Base-by-base conservation (phyloP, 2,888 invertebrate genomes). In the Charanyca ferruginea region DNA sequence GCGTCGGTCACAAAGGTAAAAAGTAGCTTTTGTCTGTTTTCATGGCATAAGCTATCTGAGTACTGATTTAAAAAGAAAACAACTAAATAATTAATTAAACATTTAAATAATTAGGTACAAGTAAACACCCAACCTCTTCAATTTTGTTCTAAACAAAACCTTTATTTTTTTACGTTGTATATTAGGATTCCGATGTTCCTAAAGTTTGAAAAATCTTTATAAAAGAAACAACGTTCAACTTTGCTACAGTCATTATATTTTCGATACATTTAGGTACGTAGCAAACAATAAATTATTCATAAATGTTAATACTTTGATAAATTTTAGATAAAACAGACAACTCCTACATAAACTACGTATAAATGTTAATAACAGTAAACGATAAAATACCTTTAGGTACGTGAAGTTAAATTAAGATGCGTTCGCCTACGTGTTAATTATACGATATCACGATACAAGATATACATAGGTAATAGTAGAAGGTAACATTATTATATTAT, bases 321-420 rank as follows among this genome's bases (percentile, higher is more conserved):
- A 47, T 52, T 61, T 23, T n/a, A n/a, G 25, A 42, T 58, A 57
- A 63, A 71, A 64, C 66, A 72, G 58, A 68, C 55, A 74, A 62
- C 49, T 59, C 47, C 45, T 42, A 52, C 48, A 64, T 74, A 57
- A 61, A 64, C 66, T 63, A 66, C n/a, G n/a, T n/a, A n/a, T 61
- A 45, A 71, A 67, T 41, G n/a, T 53, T 57, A 62, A 25, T 72
- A 77, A 72, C 66, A 75, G 35, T 72, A 47, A 55, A 61, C 45
- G 11, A 52, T 59, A 48, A 61, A 68, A 74, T 59, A 74, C 58
- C 54, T 62, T 59, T 76, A 77, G 65, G 59, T 72, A 59, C 18
- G 55, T 68, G 49, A 18, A 72, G 60, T 41, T 65, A 63, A 51
- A 53, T 66, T 66, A 76, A 76, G 55, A 63, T 55, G 41, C 47